Evolutionary conservation across 2,888 invertebrate genomes (phyloP), one percentile per base, ranked within the genome.

Genomic region (Agrenia bidenticulata): DNA sequence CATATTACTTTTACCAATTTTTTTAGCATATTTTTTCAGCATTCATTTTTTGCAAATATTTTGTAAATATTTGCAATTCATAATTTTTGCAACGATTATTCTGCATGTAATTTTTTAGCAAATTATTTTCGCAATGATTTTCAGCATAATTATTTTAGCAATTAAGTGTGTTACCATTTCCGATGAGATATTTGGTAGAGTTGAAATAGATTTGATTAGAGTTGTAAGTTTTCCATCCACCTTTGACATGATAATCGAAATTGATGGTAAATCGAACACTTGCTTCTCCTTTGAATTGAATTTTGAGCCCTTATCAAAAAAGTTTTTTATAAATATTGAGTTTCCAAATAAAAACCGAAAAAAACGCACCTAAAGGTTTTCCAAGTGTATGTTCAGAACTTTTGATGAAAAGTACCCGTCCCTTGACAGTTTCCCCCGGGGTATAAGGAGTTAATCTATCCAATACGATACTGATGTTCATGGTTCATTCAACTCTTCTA

Each of bases 111-210:
- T n/a, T n/a, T n/a, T n/a, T n/a, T n/a, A n/a, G n/a, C n/a, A n/a
- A n/a, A n/a, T n/a, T n/a, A n/a, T n/a, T n/a, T n/a, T n/a, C n/a
- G n/a, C n/a, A n/a, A n/a, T n/a, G n/a, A n/a, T n/a, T n/a, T n/a
- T n/a, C n/a, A n/a, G n/a, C n/a, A n/a, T n/a, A n/a, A n/a, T n/a
- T n/a, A n/a, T n/a, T n/a, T n/a, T n/a, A n/a, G n/a, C n/a, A n/a
- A n/a, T n/a, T n/a, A n/a, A n/a, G n/a, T n/a, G n/a, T n/a, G 2
- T 1, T 61, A 68, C 68, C 68, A 62, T 68, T 63, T 21, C 68
- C 68, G 39, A 68, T 50, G 26, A 68, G 45, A 39, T 55, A 68
- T 24, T 68, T 61, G 7, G 58, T 45, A 15, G 68, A 64, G 19
- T 68, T 64, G 45, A 68, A 68, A 26, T 68, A 68, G 41, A 50